Conservation (phyloP, 2,113 vertebrate species). For the Protomyctophum bolini region DNA sequence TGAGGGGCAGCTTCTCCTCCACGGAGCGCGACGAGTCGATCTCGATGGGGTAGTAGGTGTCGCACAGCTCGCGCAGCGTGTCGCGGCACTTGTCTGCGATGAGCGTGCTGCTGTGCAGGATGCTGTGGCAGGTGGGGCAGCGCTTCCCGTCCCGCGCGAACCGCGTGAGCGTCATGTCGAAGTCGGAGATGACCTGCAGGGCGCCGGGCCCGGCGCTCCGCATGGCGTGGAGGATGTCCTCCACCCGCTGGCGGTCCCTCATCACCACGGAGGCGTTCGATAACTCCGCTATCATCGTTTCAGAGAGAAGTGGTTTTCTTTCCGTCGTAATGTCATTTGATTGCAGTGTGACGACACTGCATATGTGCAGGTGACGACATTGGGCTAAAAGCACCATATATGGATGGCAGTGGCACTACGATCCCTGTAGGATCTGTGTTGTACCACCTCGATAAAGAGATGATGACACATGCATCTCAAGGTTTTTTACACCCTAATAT, state of each 20-base stretch:
- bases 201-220: slow-evolving; percentile 75
- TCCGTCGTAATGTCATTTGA: neutral
- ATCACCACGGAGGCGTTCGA: slow-evolving; percentile 83
- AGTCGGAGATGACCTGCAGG: slow-evolving; percentile 96
- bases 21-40: slow-evolving; percentile 81
- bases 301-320: neutral
- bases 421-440: too few species aligned
- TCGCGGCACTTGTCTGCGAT: slow-evolving; percentile 84
- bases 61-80: slow-evolving; percentile 83
- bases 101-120: slow-evolving; percentile 86
- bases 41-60: slow-evolving; percentile 95
- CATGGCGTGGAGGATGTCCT: slow-evolving; percentile 76
- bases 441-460: too few species aligned
- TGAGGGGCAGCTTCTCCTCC: slow-evolving; percentile 89
- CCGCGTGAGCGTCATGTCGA: slow-evolving; percentile 94
- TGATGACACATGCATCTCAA: too few species aligned
- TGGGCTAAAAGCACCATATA: too few species aligned
- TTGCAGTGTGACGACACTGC: neutral
- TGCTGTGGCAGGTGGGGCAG: slow-evolving; percentile 92
- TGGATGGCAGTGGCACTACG: too few species aligned
- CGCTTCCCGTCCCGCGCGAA: slow-evolving; percentile 85
- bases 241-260: slow-evolving; percentile 78
- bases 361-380: too few species aligned
- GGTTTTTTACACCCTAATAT: too few species aligned
- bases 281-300: slow-evolving; percentile 79